Conservation (phyloP, 2,888 invertebrate species). For the Trichopoda pennipes region DNA sequence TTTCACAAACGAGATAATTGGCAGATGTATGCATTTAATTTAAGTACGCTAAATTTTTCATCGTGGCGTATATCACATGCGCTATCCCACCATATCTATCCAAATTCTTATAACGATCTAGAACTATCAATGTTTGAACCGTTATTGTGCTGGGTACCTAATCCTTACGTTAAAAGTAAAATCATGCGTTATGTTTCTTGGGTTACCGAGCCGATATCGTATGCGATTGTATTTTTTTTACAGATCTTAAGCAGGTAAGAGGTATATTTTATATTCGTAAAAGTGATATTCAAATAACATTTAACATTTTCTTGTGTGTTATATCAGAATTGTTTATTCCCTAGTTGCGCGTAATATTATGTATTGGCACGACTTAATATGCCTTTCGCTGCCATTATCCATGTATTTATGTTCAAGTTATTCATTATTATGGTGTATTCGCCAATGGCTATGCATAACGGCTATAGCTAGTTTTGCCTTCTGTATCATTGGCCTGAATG, state of each 20-base stretch:
- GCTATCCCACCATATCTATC: constrained; percentile 89
- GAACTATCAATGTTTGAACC: constrained; percentile 88
- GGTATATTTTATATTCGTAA: neutral
- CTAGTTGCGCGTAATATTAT: constrained; percentile 75
- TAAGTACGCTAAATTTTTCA: constrained; percentile 84
- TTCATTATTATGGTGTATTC: constrained; percentile 72
- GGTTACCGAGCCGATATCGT: constrained; percentile 81
- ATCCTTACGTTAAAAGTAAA: constrained; percentile 81
- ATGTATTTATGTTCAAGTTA: constrained; percentile 80
- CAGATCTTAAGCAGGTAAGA: constrained; percentile 76
- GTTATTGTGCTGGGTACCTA: constrained; percentile 85
- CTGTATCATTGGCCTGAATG: constrained; percentile 85
- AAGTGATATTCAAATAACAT: neutral
- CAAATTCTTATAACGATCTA: constrained; percentile 88
- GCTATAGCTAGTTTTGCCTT: constrained; percentile 84
- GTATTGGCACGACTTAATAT: constrained; percentile 80
- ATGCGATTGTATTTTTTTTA: constrained; percentile 74
- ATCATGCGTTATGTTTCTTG: constrained; percentile 82
- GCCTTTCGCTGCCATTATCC: constrained; percentile 80
- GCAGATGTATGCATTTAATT: constrained; percentile 89
- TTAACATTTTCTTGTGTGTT: neutral
- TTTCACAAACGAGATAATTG: constrained; percentile 89
- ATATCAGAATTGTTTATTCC: constrained; percentile 75
- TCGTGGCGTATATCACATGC: constrained; percentile 89
- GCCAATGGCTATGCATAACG: constrained; percentile 83